These are phyloP conservation scores for Rotaria macrura DNA, from an alignment of 2,888 invertebrate genomes.

Conservation along the genomic window DNA sequence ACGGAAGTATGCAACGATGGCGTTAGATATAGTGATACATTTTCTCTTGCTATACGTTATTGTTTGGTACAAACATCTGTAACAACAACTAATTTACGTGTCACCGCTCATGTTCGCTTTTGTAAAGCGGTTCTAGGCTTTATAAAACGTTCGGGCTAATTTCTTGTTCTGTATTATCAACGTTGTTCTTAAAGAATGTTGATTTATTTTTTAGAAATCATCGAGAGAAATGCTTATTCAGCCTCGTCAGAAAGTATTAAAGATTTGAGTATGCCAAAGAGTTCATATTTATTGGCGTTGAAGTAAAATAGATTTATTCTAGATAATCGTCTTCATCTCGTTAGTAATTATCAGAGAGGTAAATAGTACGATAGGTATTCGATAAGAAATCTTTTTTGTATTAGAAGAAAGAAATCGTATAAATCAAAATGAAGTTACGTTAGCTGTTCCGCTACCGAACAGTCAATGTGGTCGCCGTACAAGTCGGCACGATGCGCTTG, in stretches of 20 bases:
- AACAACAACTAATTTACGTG: background rate
- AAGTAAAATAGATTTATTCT: no score
- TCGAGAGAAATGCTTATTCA: background rate
- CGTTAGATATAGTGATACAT: conserved; percentile 8
- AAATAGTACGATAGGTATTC: background rate
- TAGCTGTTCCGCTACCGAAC: background rate
- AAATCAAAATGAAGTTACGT: background rate
- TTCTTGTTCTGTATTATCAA: background rate
- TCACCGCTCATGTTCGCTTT: background rate
- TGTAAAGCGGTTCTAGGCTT: background rate
- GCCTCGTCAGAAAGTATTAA: background rate
- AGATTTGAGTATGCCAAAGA: background rate
- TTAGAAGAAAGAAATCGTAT: background rate
- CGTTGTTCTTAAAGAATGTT: background rate
- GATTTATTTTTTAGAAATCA: background rate
- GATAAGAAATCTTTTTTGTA: background rate
- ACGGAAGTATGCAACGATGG: background rate
- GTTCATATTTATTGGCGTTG: no score
- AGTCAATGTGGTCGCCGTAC: background rate
- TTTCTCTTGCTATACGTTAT: background rate
- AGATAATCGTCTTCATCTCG: background rate
- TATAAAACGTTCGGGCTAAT: background rate
- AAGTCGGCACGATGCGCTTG: background rate
- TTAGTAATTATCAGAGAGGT: background rate
- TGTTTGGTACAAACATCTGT: background rate